Evolutionary conservation across 2,113 vertebrate species (phyloP), one percentile per base, ranked within the genome.

Genomic region (Pseudorectes ferrugineus): DNA sequence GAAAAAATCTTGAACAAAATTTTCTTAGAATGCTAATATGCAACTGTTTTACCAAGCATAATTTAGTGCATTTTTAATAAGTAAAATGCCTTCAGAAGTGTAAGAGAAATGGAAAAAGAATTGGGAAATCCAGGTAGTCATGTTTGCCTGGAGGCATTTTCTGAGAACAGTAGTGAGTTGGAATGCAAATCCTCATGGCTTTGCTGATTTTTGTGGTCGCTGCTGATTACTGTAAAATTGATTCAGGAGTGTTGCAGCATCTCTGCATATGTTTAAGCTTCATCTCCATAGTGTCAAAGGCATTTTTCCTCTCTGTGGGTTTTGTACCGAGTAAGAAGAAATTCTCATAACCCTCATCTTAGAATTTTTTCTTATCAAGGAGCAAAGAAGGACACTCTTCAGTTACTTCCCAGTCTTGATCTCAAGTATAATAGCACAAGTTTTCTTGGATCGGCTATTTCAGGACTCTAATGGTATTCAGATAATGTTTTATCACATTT

Each of bases 221-320:
- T 86, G 65, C 65, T 96, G 86, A 95, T 97, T 96, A 84, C 76
- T 84, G 57, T 89, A 92, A 91, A 89, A 96, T 95, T 91, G 86
- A 95, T 92, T 97, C 92, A 63, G 65, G 52, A 94, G 28, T 33
- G 1, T 42, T 84, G 75, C 79, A 91, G 80, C 68, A 86, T 94
- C 73, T 84, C 80, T 96, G 91, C 83, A 72, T 97, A 92, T 81
- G 77, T 80, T 93, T 84, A 72, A 95, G 40, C 51, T 71, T 93
- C 78, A 91, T 89, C 73, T 95, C 88, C 76, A 45, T 45, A 72
- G 79, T 48, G 83, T 95, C 88, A 89, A n/a, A 78, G 83, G 51
- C 75, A 80, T 71, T 91, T 51, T 89, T 89, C 18, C 25, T 89
- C 51, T 92, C 61, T 65, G 24, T 88, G 28, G 25, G 36, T 81